phyloP scores from a whole-genome alignment of 2,113 vertebrate species.

The Rhynchomys soricoides region DNA sequence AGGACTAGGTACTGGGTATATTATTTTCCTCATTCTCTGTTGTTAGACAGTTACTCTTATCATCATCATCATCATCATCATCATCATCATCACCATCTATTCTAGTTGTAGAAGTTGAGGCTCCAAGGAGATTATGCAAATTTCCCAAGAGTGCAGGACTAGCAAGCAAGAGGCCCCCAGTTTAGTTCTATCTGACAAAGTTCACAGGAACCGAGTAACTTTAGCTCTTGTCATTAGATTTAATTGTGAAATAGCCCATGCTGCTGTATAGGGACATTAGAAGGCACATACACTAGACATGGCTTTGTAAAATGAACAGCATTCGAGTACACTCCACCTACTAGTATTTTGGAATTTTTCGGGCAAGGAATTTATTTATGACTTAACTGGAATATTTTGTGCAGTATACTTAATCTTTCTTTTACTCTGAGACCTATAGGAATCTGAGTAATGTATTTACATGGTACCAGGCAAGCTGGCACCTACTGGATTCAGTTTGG shows the following conservation, averaged over 20 bases:
- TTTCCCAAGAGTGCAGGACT: not conserved
- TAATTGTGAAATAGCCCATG: not conserved
- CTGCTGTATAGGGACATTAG: not conserved
- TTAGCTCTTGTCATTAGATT: not conserved
- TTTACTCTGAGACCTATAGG: not conserved
- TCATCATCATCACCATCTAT: not conserved
- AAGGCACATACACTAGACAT: not conserved
- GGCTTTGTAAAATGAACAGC: not conserved
- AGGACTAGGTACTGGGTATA: not conserved
- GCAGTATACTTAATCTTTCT: not conserved
- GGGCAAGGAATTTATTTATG: not conserved
- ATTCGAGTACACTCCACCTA: not conserved
- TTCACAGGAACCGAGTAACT: constrained; percentile 2
- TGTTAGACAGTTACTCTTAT: not conserved
- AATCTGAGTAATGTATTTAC: not conserved
- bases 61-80: not conserved
- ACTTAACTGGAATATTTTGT: constrained; percentile 33
- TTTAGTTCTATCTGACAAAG: not conserved
- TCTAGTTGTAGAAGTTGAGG: not conserved
- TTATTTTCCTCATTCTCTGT: not conserved
- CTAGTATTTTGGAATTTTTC: constrained; percentile 2
- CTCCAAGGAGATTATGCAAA: not conserved
- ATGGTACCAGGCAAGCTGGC: not conserved
- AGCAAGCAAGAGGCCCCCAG: not conserved
- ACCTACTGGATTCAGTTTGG: not conserved